Conservation (phyloP, 2,888 invertebrate genomes). For the Lutraria lutraria region DNA sequence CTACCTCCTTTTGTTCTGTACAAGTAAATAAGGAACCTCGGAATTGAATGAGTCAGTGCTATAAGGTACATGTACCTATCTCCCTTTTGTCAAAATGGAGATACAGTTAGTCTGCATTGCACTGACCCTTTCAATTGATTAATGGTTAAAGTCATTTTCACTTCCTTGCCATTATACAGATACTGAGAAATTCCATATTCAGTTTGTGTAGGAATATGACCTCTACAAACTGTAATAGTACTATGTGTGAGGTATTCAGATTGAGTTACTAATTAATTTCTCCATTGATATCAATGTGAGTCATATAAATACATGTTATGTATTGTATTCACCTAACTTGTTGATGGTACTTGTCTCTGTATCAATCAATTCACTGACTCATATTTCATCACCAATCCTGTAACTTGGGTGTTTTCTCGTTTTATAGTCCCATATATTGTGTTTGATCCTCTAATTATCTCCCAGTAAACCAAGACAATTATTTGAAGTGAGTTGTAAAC, state of each 20-base stretch:
- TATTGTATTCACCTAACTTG: neutral
- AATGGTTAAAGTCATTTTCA: no score
- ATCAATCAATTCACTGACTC: constrained; percentile 13
- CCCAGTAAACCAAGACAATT: neutral
- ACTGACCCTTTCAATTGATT: no score
- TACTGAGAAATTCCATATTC: no score
- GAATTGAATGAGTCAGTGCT: no score
- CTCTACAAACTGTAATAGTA: neutral
- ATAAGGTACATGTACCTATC: no score
- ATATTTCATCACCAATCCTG: neutral
- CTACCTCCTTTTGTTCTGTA: no score
- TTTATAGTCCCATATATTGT: neutral
- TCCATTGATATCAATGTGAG: neutral
- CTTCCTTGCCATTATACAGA: no score
- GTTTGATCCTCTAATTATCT: constrained; percentile 3
- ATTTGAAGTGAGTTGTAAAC: neutral
- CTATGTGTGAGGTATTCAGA: neutral
- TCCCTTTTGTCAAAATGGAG: no score
- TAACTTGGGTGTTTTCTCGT: neutral
- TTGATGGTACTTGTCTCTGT: neutral
- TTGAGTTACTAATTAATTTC: constrained; percentile 3
- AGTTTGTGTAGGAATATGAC: no score
- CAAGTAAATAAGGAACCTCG: no score
- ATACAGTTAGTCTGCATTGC: no score
- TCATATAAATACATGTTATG: neutral